Percentiles rank a stretch among this genome's conserved stretches.
Evolutionary conservation across 2,888 invertebrate genomes (phyloP).

Genomic region (Chymomyza fuscimana): DNA sequence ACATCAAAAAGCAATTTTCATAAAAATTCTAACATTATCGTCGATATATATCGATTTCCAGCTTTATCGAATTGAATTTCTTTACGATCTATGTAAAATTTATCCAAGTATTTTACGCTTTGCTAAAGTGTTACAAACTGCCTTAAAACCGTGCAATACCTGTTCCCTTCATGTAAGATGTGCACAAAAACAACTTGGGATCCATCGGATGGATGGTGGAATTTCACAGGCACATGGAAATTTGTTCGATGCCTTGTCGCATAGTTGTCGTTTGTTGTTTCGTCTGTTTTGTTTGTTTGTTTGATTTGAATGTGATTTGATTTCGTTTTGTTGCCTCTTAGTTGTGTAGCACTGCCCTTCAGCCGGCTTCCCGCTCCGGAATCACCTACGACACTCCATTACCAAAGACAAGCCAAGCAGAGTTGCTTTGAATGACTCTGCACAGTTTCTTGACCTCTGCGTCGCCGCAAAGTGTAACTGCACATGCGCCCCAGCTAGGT

Average conservation of each 20-base stretch:
- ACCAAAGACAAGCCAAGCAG: neutral
- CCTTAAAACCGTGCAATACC: neutral
- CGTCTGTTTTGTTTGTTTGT: conserved; percentile 54
- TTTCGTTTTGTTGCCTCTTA: conserved; percentile 46
- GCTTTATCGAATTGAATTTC: no score
- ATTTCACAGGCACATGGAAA: conserved; percentile 77
- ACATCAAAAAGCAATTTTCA: no score
- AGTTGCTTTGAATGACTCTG: conserved; percentile 55
- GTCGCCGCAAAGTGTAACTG: conserved; percentile 56
- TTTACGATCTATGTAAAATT: no score
- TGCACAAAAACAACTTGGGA: neutral
- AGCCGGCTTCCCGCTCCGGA: conserved; percentile 19
- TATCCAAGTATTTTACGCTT: no score
- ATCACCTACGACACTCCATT: conserved; percentile 8
- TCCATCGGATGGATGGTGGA: conserved; percentile 40
- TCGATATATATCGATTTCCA: no score
- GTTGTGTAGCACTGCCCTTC: conserved; percentile 28
- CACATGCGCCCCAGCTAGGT: conserved; percentile 59
- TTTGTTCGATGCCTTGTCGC: conserved; percentile 73
- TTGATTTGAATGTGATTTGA: conserved; percentile 76
- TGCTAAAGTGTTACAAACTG: neutral
- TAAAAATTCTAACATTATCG: no score
- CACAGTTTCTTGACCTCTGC: conserved; percentile 66
- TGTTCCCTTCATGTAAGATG: neutral
- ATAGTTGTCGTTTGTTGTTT: conserved; percentile 21